A percentile compares a stretch with the other conserved stretches of the same genome.
Conservation (phyloP, 2,888 invertebrate genomes). For the Aspidiotus rigidus region DNA sequence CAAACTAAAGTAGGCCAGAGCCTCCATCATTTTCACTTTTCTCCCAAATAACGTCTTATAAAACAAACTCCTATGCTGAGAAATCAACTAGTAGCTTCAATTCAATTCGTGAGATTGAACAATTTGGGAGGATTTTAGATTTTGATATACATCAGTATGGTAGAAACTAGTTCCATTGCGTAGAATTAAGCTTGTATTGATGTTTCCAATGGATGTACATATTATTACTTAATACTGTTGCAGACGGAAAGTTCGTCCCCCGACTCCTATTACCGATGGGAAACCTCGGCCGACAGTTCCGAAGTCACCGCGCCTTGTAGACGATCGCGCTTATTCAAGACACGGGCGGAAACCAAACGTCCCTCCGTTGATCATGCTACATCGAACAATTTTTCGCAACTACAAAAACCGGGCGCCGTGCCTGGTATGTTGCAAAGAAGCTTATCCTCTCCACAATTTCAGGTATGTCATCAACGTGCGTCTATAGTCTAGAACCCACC, state of each 20-base stretch:
- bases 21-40: too few relatives aligned
- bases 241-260: constrained; percentile 51
- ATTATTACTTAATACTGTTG: constrained; percentile 28
- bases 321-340: constrained; percentile 62
- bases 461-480: constrained; percentile 38
- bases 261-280: constrained; percentile 49
- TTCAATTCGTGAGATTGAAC: neutral
- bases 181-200: too few relatives aligned
- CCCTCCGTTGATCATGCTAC: constrained; percentile 33
- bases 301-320: constrained; percentile 42
- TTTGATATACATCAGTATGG: too few relatives aligned
- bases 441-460: constrained; percentile 48
- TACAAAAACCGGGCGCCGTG: constrained; percentile 28
- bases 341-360: constrained; percentile 58
- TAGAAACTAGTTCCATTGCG: too few relatives aligned
- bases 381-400: constrained; percentile 22
- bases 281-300: constrained; percentile 45
- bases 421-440: constrained; percentile 43
- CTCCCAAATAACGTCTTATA: too few relatives aligned
- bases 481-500: too few relatives aligned
- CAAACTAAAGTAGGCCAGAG: too few relatives aligned
- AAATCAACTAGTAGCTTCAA: neutral
- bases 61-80: too few relatives aligned
- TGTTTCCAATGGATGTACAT: neutral
- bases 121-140: too few relatives aligned